phyloP scores from a whole-genome alignment of 2,888 invertebrate species.

The Melieria picta region DNA sequence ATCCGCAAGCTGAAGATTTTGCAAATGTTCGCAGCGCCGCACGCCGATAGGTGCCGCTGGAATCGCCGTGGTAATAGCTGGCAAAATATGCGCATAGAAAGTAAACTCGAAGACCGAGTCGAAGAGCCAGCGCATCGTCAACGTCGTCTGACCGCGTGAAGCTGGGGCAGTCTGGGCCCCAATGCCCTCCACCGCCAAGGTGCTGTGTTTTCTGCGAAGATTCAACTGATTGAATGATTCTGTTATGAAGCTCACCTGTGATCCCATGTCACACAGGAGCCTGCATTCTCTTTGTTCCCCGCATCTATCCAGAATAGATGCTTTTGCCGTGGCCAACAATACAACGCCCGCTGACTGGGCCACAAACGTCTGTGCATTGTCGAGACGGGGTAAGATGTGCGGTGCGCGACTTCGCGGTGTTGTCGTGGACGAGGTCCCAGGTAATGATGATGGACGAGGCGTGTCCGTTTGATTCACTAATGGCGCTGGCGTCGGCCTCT shows the following conservation, averaged over 20 bases:
- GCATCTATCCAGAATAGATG: too few species aligned
- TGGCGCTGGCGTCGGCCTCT: not conserved
- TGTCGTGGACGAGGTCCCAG: not conserved
- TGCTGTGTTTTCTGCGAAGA: slow-evolving; percentile 18
- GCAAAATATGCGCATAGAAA: not conserved
- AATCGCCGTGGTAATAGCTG: too few species aligned
- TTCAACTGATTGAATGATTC: slow-evolving; percentile 25
- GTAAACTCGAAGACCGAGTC: slow-evolving; percentile 7
- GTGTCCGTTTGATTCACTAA: not conserved
- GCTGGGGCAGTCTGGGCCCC: slow-evolving; percentile 16
- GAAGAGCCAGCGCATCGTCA: slow-evolving; percentile 8
- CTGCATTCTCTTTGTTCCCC: slow-evolving; percentile 11
- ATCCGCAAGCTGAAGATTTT: slow-evolving; percentile 34
- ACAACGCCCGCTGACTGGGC: too few species aligned
- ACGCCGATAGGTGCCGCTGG: not conserved
- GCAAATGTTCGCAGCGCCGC: slow-evolving; percentile 26
- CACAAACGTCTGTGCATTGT: not conserved
- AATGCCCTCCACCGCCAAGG: slow-evolving; percentile 19
- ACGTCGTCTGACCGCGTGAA: slow-evolving; percentile 16
- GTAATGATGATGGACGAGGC: not conserved
- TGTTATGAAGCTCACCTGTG: slow-evolving; percentile 36
- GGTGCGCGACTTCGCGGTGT: not conserved
- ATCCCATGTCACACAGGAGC: slow-evolving; percentile 35
- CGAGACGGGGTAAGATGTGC: not conserved
- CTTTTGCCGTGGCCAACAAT: too few species aligned